These are phyloP conservation scores for Pseudococcus viburni DNA, from an alignment of 2,888 invertebrate genomes.

Conservation along the genomic window DNA sequence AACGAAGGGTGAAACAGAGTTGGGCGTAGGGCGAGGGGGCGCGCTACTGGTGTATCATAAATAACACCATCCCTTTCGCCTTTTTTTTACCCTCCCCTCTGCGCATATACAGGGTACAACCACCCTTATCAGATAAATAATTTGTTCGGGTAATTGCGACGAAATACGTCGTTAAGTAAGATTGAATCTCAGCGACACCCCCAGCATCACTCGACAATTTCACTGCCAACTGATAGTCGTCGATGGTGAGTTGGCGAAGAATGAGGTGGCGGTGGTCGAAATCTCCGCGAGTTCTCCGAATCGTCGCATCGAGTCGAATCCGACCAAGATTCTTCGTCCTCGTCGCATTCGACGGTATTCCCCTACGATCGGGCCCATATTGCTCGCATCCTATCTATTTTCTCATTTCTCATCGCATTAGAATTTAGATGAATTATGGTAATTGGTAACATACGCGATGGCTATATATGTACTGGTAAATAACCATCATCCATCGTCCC, in stretches of 20 bases:
- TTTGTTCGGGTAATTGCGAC: slow-evolving; percentile 65
- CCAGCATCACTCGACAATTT: not conserved
- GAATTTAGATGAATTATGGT: slow-evolving; percentile 63
- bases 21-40: slow-evolving; percentile 21
- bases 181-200: slow-evolving; percentile 55
- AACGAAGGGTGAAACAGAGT: slow-evolving; percentile 52
- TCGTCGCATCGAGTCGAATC: not conserved
- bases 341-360: too few relatives aligned
- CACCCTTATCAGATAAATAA: slow-evolving; percentile 60
- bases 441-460: slow-evolving; percentile 58
- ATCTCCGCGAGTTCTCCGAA: not conserved
- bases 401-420: slow-evolving; percentile 60
- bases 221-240: not conserved
- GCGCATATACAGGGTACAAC: not conserved
- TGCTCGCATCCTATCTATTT: slow-evolving; percentile 55
- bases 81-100: not conserved
- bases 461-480: not conserved
- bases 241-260: too few relatives aligned
- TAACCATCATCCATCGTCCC: too few relatives aligned
- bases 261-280: too few relatives aligned
- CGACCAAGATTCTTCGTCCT: too few relatives aligned
- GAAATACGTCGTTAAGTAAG: slow-evolving; percentile 65
- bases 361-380: not conserved
- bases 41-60: slow-evolving; percentile 53
- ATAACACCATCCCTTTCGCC: slow-evolving; percentile 21